Conservation (phyloP, 2,113 vertebrate genomes). For the Spheniscus mendiculus region DNA sequence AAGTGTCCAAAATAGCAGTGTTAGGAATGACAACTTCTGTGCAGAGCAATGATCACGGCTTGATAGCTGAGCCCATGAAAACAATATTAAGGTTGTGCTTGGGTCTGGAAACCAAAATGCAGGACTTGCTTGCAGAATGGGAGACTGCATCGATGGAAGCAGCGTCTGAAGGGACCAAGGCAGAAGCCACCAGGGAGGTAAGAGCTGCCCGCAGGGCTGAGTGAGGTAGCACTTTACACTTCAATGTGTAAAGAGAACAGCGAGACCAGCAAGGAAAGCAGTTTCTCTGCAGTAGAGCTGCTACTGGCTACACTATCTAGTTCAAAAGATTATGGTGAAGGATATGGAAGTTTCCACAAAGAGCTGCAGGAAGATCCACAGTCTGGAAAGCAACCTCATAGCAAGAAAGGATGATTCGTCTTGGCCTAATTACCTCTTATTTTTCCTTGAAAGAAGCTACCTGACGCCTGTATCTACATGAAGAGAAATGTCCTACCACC, state of each 20-base stretch:
- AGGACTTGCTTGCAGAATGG: background rate
- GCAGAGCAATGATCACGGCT: background rate
- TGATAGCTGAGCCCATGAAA: background rate
- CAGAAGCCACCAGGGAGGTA: background rate
- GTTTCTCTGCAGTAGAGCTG: background rate
- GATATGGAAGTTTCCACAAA: background rate
- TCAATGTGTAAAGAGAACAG: background rate
- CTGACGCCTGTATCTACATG: accelerated
- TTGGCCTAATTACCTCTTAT: background rate
- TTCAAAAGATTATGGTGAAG: background rate
- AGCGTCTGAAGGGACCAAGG: background rate
- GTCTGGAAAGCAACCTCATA: background rate
- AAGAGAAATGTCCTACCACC: background rate
- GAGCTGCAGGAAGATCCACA: background rate
- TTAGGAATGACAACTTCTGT: background rate
- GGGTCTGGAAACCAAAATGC: background rate
- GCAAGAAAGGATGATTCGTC: background rate
- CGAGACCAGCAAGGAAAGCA: background rate
- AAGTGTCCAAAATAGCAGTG: background rate
- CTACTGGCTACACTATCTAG: background rate
- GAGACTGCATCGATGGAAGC: background rate
- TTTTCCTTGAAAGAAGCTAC: background rate
- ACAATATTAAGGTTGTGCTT: background rate
- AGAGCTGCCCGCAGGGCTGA: background rate
- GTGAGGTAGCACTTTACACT: background rate